Evolutionary conservation across 1,140 invertebrate genomes (phyloP).

Genomic region (Drosophila auraria): DNA sequence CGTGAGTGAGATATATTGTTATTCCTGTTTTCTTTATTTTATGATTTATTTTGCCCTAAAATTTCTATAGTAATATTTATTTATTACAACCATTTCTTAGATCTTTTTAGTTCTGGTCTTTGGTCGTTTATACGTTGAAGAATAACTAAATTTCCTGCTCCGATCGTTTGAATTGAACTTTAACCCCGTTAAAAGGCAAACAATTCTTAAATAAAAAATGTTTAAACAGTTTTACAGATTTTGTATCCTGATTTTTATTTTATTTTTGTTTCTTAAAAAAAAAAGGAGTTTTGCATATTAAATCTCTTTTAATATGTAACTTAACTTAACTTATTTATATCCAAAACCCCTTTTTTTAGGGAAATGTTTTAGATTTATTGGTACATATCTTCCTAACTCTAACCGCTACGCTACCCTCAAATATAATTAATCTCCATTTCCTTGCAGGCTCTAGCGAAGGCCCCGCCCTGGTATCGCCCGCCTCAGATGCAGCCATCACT

Average conservation of each 20-base stretch:
- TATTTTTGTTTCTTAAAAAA: not conserved
- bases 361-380: no score
- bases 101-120: constrained; percentile 38
- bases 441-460: constrained; percentile 62
- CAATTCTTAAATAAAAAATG: not conserved
- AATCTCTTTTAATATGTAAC: no score
- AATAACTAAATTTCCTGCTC: not conserved
- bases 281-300: no score
- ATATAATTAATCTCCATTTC: not conserved
- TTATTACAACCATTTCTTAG: constrained; percentile 2
- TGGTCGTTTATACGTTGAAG: constrained; percentile 28
- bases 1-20: constrained; percentile 40
- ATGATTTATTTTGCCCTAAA: not conserved
- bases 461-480: constrained; percentile 60
- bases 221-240: not conserved
- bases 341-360: no score
- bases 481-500: constrained; percentile 63
- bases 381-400: no score
- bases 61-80: not conserved
- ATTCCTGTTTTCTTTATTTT: not conserved
- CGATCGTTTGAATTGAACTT: not conserved
- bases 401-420: no score
- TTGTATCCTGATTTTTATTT: not conserved
- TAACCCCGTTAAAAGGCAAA: not conserved
- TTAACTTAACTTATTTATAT: no score